phyloP scores from a whole-genome alignment of 2,888 invertebrate species.

The Apodemia hepburni region DNA sequence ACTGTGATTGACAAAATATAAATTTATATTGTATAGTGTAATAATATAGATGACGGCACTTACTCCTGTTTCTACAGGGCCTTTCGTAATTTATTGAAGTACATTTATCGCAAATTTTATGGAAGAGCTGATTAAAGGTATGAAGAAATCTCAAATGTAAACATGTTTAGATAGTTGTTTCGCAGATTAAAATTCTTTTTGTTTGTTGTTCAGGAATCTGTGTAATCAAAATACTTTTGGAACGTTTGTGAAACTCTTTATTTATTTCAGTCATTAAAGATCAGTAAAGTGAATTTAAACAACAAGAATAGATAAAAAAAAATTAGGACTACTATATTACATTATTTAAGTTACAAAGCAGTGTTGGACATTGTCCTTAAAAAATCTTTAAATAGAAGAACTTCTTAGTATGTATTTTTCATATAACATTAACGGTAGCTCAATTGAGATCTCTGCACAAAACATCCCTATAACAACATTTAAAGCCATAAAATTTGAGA shows the following conservation, averaged over 20 bases:
- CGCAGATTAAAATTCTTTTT: neutral
- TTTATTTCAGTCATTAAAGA: too few species aligned
- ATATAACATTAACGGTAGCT: neutral
- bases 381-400: neutral
- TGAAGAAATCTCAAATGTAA: slow-evolving; percentile 3
- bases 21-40: slow-evolving; percentile 10
- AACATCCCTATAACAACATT: neutral
- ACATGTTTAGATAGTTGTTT: neutral
- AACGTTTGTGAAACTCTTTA: too few species aligned
- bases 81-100: slow-evolving; percentile 11
- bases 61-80: slow-evolving; percentile 12
- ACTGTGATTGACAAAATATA: slow-evolving; percentile 36
- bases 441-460: neutral
- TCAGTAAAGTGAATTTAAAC: too few species aligned
- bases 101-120: neutral
- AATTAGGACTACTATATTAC: too few species aligned
- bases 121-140: neutral
- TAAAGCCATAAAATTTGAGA: slow-evolving; percentile 9
- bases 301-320: too few species aligned
- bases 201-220: too few species aligned
- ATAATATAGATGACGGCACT: slow-evolving; percentile 8
- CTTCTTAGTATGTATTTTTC: neutral
- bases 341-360: too few species aligned
- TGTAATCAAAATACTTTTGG: too few species aligned
- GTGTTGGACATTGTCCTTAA: too few species aligned